Evolutionary conservation across 1,140 invertebrate genomes (phyloP).

Genomic region (Kradibia gibbosae): DNA sequence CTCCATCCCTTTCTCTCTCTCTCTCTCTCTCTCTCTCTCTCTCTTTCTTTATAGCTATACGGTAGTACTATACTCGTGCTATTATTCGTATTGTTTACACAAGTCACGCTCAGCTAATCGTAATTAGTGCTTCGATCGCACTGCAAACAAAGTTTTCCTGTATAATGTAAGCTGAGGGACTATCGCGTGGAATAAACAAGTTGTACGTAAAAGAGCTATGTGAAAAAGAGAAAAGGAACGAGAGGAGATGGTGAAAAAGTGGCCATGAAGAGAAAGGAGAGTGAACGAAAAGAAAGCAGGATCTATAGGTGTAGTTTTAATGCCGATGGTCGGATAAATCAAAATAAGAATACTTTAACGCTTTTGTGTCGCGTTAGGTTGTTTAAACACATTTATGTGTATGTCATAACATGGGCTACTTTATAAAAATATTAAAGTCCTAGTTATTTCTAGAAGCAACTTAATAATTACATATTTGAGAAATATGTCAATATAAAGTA

Average conservation of each 20-base stretch:
- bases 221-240: background rate
- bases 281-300: background rate
- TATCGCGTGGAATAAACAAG: constrained; percentile 33
- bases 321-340: background rate
- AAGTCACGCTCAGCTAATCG: constrained; percentile 46
- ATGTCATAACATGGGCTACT: too few relatives aligned
- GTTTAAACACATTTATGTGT: background rate
- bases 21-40: background rate
- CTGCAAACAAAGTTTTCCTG: constrained; percentile 46
- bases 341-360: background rate
- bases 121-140: constrained; percentile 48
- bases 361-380: background rate
- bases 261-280: background rate
- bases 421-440: too few relatives aligned
- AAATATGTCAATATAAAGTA: too few relatives aligned
- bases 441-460: too few relatives aligned
- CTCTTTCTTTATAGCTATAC: background rate
- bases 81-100: constrained; percentile 32
- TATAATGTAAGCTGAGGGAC: background rate
- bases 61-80: background rate
- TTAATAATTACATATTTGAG: too few relatives aligned
- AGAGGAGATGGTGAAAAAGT: background rate
- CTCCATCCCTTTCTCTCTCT: too few relatives aligned
- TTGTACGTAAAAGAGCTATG: background rate
- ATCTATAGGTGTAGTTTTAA: background rate